Percentiles rank a stretch among this genome's conserved stretches.
phyloP scores from a whole-genome alignment of 1,140 invertebrate species.

The Zaprionus gabonicus region DNA sequence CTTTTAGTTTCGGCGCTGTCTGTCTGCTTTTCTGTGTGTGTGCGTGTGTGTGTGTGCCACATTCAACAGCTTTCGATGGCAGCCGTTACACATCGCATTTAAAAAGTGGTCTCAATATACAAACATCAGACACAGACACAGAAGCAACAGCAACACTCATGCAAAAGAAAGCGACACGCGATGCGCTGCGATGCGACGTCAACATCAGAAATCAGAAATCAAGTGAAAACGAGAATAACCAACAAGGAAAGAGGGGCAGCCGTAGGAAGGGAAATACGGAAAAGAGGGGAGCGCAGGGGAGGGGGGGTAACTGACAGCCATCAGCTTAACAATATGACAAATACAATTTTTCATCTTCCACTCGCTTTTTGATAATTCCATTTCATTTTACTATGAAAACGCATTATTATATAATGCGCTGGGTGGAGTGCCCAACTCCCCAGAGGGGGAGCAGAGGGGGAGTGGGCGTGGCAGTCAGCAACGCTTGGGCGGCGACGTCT shows the following conservation, averaged over 20 bases:
- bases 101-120: constrained; percentile 75
- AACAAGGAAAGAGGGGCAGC: no score
- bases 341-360: constrained; percentile 77
- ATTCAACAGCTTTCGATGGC: constrained; percentile 82
- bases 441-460: constrained; percentile 39
- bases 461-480: constrained; percentile 31
- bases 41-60: constrained; percentile 48
- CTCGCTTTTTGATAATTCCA: constrained; percentile 43
- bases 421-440: constrained; percentile 25
- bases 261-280: not conserved
- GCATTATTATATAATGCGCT: constrained; percentile 78
- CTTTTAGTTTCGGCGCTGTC: constrained; percentile 72
- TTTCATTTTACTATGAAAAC: constrained; percentile 78
- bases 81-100: constrained; percentile 79
- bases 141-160: not conserved
- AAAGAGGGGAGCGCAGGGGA: not conserved
- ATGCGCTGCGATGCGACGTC: constrained; percentile 25
- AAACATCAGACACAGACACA: constrained; percentile 34
- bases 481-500: constrained; percentile 48
- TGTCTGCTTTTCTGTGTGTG: not conserved
- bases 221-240: constrained; percentile 27
- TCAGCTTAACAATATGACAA: constrained; percentile 83
- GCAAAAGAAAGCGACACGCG: constrained; percentile 19
- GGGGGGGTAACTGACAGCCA: constrained; percentile 60
- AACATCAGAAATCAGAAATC: constrained; percentile 51